Conservation (phyloP, 2,113 vertebrate genomes). For the Labeo catla region DNA sequence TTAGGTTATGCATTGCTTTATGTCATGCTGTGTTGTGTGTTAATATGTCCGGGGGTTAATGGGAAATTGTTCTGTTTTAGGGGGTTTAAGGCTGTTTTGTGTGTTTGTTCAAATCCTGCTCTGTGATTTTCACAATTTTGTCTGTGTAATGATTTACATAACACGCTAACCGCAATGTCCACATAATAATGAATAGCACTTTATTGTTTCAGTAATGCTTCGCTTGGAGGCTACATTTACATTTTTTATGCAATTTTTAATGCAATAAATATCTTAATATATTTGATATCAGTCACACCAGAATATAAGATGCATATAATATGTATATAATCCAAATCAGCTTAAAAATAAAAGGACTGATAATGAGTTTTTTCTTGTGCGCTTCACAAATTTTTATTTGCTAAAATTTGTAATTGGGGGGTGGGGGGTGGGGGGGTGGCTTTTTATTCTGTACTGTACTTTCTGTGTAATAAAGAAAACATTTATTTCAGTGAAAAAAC, state of each 20-base stretch:
- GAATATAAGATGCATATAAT: background rate
- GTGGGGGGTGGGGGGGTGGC: no score
- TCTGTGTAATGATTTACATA: constrained; percentile 38
- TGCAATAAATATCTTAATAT: background rate
- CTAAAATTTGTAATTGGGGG: no score
- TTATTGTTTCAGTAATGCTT: background rate
- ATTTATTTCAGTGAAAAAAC: no score
- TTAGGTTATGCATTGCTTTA: background rate
- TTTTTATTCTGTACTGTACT: no score
- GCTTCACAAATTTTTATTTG: background rate
- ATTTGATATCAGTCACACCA: background rate
- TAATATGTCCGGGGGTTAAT: background rate
- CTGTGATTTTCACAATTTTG: background rate
- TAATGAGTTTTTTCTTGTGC: background rate
- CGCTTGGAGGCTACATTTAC: background rate
- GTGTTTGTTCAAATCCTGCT: background rate
- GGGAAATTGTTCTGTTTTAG: background rate
- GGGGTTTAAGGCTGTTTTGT: background rate
- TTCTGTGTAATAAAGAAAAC: no score
- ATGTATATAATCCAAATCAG: background rate
- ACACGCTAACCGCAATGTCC: constrained; percentile 1
- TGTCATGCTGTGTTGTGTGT: background rate
- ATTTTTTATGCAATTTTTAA: background rate
- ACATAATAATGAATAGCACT: background rate
- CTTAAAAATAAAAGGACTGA: background rate